These are phyloP conservation scores for Drosophila nannoptera DNA, from an alignment of 1,140 invertebrate species.

Conservation along the genomic window DNA sequence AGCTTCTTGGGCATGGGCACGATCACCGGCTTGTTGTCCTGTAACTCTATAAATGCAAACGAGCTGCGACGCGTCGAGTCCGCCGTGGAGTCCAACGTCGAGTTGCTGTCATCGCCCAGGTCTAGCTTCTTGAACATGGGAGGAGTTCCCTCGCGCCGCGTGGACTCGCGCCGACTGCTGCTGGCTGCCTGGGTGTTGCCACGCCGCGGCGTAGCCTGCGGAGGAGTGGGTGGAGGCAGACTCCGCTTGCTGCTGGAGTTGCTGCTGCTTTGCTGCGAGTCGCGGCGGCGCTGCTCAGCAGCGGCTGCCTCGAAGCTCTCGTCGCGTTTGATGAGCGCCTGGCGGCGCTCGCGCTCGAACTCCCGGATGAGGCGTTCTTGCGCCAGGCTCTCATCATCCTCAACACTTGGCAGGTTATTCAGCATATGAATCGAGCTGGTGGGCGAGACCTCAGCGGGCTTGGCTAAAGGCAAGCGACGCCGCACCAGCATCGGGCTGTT, in stretches of 20 bases:
- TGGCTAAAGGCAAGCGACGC: conserved; percentile 30
- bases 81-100: conserved; percentile 51
- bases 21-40: conserved; percentile 70
- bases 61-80: conserved; percentile 70
- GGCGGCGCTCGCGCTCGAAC: conserved; percentile 66
- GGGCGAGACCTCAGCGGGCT: conserved; percentile 44
- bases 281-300: conserved; percentile 55
- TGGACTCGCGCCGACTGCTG: conserved; percentile 36
- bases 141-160: conserved; percentile 53
- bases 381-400: conserved; percentile 40
- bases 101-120: conserved; percentile 42
- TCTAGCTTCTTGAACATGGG: conserved; percentile 73
- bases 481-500: conserved; percentile 68
- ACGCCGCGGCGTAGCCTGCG: conserved; percentile 19
- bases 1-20: conserved; percentile 74
- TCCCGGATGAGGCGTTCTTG: conserved; percentile 65
- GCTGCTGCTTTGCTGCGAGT: conserved; percentile 64
- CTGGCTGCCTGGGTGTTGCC: conserved; percentile 53
- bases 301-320: conserved; percentile 61
- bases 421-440: conserved; percentile 62
- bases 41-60: conserved; percentile 78
- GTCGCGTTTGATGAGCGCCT: conserved; percentile 65
- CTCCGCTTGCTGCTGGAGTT: conserved; percentile 61
- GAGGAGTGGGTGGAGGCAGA: conserved; percentile 53
- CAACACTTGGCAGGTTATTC: conserved; percentile 49